These are phyloP conservation scores for Esox niger DNA, from an alignment of 2,113 vertebrate genomes.

Conservation along the genomic window DNA sequence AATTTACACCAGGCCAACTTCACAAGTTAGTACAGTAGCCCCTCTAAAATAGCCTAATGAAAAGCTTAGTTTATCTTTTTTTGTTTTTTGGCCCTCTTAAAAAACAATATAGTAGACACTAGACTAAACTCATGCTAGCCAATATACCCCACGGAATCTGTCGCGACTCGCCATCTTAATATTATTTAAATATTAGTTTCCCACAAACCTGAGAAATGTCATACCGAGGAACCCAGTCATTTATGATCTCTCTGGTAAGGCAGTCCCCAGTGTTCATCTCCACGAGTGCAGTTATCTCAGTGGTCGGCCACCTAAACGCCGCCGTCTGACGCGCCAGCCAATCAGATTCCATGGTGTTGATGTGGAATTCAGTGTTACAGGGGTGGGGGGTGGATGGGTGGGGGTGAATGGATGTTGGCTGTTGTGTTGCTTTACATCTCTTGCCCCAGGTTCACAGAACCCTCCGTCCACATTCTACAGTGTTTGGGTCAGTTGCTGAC, in stretches of 20 bases:
- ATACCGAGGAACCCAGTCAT: conserved; percentile 6
- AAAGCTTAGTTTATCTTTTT: no score
- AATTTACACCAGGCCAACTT: neutral
- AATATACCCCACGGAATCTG: neutral
- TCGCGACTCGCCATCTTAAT: neutral
- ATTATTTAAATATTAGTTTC: neutral
- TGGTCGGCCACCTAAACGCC: conserved; percentile 43
- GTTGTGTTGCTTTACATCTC: conserved; percentile 42
- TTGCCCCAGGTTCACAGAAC: conserved; percentile 53
- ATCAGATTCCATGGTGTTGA: conserved; percentile 23
- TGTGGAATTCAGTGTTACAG: conserved; percentile 38
- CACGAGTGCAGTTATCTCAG: conserved; percentile 23
- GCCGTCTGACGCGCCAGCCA: conserved; percentile 39
- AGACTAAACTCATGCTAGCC: neutral
- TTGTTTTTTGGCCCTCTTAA: neutral
- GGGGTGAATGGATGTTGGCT: conserved; percentile 23
- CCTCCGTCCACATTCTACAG: conserved; percentile 26
- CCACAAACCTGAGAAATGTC: neutral
- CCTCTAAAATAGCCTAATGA: neutral
- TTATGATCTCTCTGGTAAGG: conserved; percentile 11
- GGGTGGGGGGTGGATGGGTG: neutral
- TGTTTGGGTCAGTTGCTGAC: conserved; percentile 28
- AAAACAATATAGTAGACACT: neutral
- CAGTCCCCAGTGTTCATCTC: conserved; percentile 27
- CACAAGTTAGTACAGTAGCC: neutral